Conservation (phyloP, 2,888 invertebrate genomes). For the Drosophila meridiana region DNA sequence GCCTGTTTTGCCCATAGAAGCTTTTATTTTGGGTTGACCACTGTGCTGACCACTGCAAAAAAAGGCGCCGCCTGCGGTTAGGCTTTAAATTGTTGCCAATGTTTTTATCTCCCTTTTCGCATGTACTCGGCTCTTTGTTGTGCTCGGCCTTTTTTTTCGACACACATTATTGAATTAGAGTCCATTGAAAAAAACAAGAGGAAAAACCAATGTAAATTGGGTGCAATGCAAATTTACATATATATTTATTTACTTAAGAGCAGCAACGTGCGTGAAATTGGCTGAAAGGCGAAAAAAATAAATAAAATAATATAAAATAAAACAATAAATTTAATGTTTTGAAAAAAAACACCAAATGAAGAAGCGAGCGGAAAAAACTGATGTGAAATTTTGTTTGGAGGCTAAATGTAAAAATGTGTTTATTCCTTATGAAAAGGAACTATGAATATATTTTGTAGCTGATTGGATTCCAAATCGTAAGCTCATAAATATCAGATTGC, state of each 20-base stretch:
- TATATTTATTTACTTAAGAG: slow-evolving; percentile 4
- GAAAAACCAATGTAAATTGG: slow-evolving; percentile 2
- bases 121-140: slow-evolving; percentile 11
- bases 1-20: slow-evolving; percentile 25
- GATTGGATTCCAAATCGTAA: neutral
- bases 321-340: no score
- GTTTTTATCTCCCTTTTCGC: slow-evolving; percentile 35
- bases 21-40: slow-evolving; percentile 32
- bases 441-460: slow-evolving; percentile 2
- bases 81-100: slow-evolving; percentile 71
- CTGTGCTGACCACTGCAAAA: slow-evolving; percentile 52
- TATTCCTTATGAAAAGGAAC: neutral
- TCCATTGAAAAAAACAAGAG: slow-evolving; percentile 15
- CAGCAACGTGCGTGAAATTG: neutral
- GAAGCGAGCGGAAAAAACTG: no score
- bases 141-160: neutral
- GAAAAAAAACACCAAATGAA: neutral
- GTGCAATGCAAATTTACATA: neutral
- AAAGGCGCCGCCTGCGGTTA: slow-evolving; percentile 68
- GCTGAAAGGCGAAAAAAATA: neutral
- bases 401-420: neutral
- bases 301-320: neutral
- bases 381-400: neutral
- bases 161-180: slow-evolving; percentile 69
- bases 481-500: neutral